phyloP scores from a whole-genome alignment of 2,888 invertebrate genomes.

The Mechanitis mazaeus region DNA sequence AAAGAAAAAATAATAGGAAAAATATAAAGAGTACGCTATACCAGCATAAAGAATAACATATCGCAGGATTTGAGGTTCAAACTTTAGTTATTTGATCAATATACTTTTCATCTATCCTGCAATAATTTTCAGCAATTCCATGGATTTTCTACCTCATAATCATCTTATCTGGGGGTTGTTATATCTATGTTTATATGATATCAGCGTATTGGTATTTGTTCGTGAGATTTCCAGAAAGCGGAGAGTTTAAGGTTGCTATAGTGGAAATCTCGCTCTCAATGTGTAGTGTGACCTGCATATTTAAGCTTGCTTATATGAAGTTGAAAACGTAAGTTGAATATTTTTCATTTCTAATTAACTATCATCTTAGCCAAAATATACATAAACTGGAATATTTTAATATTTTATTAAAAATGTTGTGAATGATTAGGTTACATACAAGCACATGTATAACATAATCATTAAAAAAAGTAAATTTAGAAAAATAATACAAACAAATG shows the following conservation, averaged over 20 bases:
- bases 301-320: constrained; percentile 46
- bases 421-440: no score
- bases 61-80: no score
- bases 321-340: constrained; percentile 37
- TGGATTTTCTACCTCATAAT: constrained; percentile 37
- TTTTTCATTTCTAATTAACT: no score
- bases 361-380: no score
- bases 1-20: no score
- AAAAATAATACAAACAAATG: no score
- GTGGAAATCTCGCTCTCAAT: constrained; percentile 42
- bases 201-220: constrained; percentile 46
- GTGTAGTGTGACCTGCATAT: constrained; percentile 40
- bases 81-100: no score
- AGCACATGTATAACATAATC: no score
- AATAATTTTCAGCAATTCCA: constrained; percentile 29
- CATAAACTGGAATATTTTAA: no score
- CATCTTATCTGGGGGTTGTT: constrained; percentile 26
- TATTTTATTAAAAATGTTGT: no score
- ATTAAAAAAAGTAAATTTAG: no score
- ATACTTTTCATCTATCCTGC: neutral
- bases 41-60: constrained; percentile 27
- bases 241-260: constrained; percentile 37
- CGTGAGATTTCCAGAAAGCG: constrained; percentile 36
- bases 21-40: no score
- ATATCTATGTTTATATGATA: constrained; percentile 45